Base-by-base conservation (phyloP, 2,888 invertebrate genomes). In the Apamea sordens region DNA sequence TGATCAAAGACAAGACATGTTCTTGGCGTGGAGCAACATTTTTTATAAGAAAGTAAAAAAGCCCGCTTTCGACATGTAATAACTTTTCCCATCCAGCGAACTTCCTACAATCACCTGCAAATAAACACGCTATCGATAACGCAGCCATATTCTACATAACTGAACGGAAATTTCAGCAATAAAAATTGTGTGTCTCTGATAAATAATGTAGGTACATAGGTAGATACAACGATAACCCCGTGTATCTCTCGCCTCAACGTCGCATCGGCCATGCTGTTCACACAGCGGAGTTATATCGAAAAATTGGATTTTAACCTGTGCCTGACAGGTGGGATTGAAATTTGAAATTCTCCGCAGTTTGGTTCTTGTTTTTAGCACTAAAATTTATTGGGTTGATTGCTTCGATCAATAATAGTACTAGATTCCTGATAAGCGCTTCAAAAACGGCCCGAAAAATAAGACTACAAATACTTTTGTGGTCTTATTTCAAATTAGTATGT, bases 291-390 rank as follows among this genome's bases (percentile, higher is more conserved):
- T 32, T 61, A 7, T 68, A 50, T 53, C 18, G 24, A 61, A 77
- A 77, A 80, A 80, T 72, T 77, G 21, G 53, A 67, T 84, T 65
- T 50, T 18, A 67, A 56, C 59, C 61, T 79, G 79, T 24, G 5
- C n/a, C 36, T 68, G 80, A 74, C 74, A 68, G 64, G 56, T 13
- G 53, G 75, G 47, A 80, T 84, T 84, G 72, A 73, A 84, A 53
- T 72, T 72, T 56, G 28, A 63, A 75, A 77, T 73, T 69, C 69
- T 63, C 32, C 50, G 47, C 71, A 65, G 64, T 65, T 53, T 61
- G 32, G n/a, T 63, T 59, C 10, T 36, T 63, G n/a, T 36, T 13
- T n/a, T 1, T 21, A 50, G 15, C 18, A 65, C 32, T 28, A 11
- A 44, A 64, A 53, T 24, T n/a, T 53, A 47, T 56, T 65, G 11